These are phyloP conservation scores for Limnephilus lunatus DNA, from an alignment of 2,888 invertebrate species.

Conservation along the genomic window DNA sequence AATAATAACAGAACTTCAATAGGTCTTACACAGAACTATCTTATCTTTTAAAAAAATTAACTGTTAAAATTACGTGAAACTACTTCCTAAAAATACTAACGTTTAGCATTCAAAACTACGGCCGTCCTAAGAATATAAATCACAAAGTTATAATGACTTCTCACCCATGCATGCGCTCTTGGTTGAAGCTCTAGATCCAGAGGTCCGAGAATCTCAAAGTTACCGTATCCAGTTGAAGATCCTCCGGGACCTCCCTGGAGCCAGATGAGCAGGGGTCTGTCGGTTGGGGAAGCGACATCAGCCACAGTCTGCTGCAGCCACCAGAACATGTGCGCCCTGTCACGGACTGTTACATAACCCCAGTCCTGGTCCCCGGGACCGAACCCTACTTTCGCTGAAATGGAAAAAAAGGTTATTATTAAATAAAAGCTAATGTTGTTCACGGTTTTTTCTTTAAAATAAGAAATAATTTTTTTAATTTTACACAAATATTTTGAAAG, in stretches of 20 bases:
- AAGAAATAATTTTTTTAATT: no score
- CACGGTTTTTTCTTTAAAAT: no score
- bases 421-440: no score
- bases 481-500: no score
- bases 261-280: slow-evolving; percentile 88
- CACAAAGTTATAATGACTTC: not conserved
- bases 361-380: slow-evolving; percentile 83
- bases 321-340: slow-evolving; percentile 89
- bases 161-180: slow-evolving; percentile 86
- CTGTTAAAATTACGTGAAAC: no score
- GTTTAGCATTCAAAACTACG: no score
- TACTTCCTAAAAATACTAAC: no score
- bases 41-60: no score
- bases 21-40: no score
- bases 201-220: slow-evolving; percentile 91
- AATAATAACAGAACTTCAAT: no score
- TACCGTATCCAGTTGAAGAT: slow-evolving; percentile 89
- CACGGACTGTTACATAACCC: slow-evolving; percentile 84
- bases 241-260: slow-evolving; percentile 91
- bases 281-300: slow-evolving; percentile 74
- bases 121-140: no score
- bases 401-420: not conserved
- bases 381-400: slow-evolving; percentile 69
- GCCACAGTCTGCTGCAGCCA: slow-evolving; percentile 88
- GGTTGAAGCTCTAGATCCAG: slow-evolving; percentile 80